Base-by-base conservation (phyloP, 2,888 invertebrate genomes). In the Drosophila birchii region DNA sequence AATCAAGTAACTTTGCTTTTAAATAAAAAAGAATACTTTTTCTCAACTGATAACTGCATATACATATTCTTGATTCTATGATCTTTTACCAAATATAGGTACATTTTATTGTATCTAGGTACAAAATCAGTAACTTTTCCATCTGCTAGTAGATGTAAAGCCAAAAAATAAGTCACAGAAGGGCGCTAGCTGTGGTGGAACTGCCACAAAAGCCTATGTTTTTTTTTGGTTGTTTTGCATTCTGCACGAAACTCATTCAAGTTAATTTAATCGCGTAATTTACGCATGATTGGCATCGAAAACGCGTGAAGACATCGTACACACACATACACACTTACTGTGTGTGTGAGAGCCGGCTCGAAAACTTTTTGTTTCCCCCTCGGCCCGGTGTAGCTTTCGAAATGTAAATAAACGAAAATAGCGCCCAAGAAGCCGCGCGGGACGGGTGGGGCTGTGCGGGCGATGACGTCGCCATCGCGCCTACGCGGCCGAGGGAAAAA, bases 261-360 rank as follows among this genome's bases (percentile, higher is more conserved):
- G 76, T 79, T 64, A 79, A 87, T 86, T 89, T 85, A 86, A 86
- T 87, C 86, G 89, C 85, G 89, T 89, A 84, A 89, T 84, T 86
- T 81, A 86, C 86, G 87, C 87, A 89, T 86, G 86, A 86, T 86
- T 85, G 88, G 82, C 85, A 86, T 72, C 89, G 69, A 76, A 81
- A 86, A 68, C 69, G 74, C 73, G 78, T 75, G 78, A 76, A 75
- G 72, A 74, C 73, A 73, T 63, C 69, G 75, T 6, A 20, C 61
- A 43, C 43, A 43, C 23, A 41, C 63, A 43, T 14, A 43, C 43
- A 44, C 23, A 41, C 11, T 12, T 14, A 12, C n/a, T 44, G 23
- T 26, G 23, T 45, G 44, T 26, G 49, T 49, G 59, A 55, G 73
- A 41, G 49, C 60, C 64, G 63, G 47, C 76, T 74, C 71, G 57